These are phyloP conservation scores for Capitella teleta DNA, from an alignment of 1,140 invertebrate species.

Conservation along the genomic window DNA sequence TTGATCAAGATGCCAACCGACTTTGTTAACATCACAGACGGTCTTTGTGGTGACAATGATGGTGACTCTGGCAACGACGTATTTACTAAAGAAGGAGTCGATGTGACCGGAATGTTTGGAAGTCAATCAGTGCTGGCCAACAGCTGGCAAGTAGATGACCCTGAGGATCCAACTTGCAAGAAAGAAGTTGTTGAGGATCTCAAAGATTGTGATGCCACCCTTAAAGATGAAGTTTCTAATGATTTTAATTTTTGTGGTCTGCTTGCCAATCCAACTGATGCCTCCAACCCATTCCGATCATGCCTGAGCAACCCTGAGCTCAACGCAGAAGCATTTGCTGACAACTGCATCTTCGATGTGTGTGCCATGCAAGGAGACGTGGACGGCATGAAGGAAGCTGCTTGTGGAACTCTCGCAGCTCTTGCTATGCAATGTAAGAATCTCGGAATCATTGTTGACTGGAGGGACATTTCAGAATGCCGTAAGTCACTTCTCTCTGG, in stretches of 20 bases:
- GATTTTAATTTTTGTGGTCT: too few relatives aligned
- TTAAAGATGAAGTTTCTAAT: too few relatives aligned
- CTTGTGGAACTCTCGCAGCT: background rate
- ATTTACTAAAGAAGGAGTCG: background rate
- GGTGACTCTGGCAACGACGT: background rate
- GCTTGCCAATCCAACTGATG: too few relatives aligned
- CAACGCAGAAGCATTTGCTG: background rate
- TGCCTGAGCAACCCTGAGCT: too few relatives aligned
- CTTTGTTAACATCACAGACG: background rate
- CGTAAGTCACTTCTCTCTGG: too few relatives aligned
- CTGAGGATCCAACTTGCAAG: too few relatives aligned
- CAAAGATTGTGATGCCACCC: too few relatives aligned
- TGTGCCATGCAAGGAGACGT: conserved; percentile 2
- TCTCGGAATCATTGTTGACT: background rate
- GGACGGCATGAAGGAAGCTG: background rate
- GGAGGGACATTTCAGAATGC: background rate
- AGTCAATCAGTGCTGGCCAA: background rate
- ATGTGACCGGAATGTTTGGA: too few relatives aligned
- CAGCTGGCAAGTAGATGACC: conserved; percentile 3
- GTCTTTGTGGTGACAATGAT: background rate
- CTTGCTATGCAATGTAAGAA: background rate
- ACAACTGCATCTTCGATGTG: background rate
- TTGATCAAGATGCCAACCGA: background rate
- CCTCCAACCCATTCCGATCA: too few relatives aligned
- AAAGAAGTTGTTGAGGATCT: too few relatives aligned